A percentile compares a stretch with the other conserved stretches of the same genome.
phyloP scores from a whole-genome alignment of 2,888 invertebrate species.

The Cyclophora punctaria region DNA sequence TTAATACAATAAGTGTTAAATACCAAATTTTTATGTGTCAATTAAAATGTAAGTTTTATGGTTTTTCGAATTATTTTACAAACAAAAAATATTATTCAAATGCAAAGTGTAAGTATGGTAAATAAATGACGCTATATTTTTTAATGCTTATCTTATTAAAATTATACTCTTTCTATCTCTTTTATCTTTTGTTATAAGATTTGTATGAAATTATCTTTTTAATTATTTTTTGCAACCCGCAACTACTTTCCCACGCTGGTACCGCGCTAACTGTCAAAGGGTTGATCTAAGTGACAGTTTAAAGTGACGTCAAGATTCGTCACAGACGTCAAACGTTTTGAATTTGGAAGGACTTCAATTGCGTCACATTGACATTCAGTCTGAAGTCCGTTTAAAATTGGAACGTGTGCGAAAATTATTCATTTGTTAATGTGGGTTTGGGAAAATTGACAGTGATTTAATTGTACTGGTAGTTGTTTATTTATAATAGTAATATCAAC shows the following conservation, averaged over 20 bases:
- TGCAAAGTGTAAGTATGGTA: not conserved
- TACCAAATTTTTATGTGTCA: not conserved
- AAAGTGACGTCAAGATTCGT: constrained; percentile 60
- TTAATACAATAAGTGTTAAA: constrained; percentile 4
- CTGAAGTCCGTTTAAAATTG: constrained; percentile 59
- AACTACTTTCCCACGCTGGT: constrained; percentile 42
- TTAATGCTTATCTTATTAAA: not conserved
- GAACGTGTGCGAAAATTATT: constrained; percentile 51
- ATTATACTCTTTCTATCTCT: not conserved
- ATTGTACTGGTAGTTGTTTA: no score
- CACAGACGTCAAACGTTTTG: constrained; percentile 23
- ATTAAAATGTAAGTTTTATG: not conserved
- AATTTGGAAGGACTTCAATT: constrained; percentile 29
- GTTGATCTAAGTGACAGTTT: constrained; percentile 53
- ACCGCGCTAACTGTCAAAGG: constrained; percentile 40
- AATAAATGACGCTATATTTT: not conserved
- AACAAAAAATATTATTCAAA: not conserved
- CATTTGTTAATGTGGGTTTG: not conserved
- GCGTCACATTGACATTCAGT: constrained; percentile 61
- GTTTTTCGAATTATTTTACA: not conserved
- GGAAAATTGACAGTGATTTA: not conserved
- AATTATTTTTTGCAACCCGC: not conserved
- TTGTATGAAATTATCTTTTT: not conserved
- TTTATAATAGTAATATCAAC: no score
- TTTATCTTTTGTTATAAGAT: not conserved